These are phyloP conservation scores for Leptogaster cylindrica DNA, from an alignment of 2,888 invertebrate genomes.

Conservation along the genomic window DNA sequence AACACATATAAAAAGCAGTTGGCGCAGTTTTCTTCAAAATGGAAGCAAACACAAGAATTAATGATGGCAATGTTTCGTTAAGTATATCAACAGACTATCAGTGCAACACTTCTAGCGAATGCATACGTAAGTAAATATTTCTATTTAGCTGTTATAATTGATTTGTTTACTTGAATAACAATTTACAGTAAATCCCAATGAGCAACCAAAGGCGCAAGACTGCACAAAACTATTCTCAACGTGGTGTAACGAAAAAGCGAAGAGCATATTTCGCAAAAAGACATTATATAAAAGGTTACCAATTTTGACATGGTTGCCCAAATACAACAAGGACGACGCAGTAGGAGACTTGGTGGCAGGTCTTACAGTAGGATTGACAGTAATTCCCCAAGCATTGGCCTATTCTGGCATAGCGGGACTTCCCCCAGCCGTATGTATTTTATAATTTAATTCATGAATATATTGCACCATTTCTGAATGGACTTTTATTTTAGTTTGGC, in stretches of 20 bases:
- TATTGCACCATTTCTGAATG: too few relatives aligned
- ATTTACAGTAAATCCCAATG: too few relatives aligned
- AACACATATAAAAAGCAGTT: too few relatives aligned
- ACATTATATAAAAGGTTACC: conserved; percentile 78
- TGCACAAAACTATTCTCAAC: too few relatives aligned
- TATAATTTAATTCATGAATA: too few relatives aligned
- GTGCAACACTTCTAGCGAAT: conserved; percentile 56
- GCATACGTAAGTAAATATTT: conserved; percentile 50
- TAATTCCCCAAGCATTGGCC: conserved; percentile 80
- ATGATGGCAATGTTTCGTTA: too few relatives aligned
- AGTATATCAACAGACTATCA: conserved; percentile 59
- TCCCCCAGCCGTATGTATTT: conserved; percentile 68
- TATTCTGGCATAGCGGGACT: conserved; percentile 82
- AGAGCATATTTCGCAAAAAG: conserved; percentile 70
- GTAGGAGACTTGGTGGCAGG: conserved; percentile 90
- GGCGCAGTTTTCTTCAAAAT: too few relatives aligned
- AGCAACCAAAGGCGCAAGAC: too few relatives aligned
- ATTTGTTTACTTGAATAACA: too few relatives aligned
- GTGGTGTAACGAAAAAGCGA: conserved; percentile 58
- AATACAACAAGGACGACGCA: conserved; percentile 74
- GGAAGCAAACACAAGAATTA: too few relatives aligned
- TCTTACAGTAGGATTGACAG: conserved; percentile 77
- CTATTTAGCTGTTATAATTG: too few relatives aligned
- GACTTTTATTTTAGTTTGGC: conserved; percentile 72
- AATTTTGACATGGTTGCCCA: conserved; percentile 78